Percentiles rank a stretch among this genome's conserved stretches.
These are phyloP conservation scores for Alca torda DNA, from an alignment of 2,797 vertebrate genomes.

Conservation along the genomic window DNA sequence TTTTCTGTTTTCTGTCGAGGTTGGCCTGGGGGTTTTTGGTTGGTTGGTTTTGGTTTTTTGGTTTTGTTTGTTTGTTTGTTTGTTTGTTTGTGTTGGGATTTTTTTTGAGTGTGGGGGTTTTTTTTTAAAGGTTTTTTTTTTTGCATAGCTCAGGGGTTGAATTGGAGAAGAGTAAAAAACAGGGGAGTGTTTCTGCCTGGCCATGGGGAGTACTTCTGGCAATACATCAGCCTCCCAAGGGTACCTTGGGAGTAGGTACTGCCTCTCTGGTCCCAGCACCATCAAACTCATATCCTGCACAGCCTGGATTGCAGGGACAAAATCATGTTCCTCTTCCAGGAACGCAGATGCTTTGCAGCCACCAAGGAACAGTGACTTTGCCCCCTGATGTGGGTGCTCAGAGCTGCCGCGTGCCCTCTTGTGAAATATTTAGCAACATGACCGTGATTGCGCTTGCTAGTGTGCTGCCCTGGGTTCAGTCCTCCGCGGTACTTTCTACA, in stretches of 20 bases:
- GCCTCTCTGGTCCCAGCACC: not conserved
- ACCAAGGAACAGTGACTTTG: not conserved
- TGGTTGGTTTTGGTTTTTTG: not conserved
- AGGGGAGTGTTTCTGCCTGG: not conserved
- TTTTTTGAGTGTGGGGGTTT: not conserved
- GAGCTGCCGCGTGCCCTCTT: not conserved
- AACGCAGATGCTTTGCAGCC: not conserved
- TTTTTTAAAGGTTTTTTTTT: not conserved
- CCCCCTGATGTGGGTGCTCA: not conserved
- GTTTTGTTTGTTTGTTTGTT: too few relatives aligned
- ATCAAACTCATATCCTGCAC: not conserved
- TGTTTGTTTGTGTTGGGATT: not conserved
- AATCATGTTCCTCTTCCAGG: not conserved
- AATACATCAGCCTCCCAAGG: not conserved
- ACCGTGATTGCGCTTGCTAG: too few relatives aligned
- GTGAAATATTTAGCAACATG: not conserved
- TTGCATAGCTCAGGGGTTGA: not conserved
- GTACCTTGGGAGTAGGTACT: too few relatives aligned
- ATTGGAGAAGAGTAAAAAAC: not conserved
- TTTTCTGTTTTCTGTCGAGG: not conserved
- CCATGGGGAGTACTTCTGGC: fast-evolving
- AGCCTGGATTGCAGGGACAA: not conserved
- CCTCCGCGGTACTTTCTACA: not conserved
- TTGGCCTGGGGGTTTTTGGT: not conserved
- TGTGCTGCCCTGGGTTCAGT: not conserved